Evolutionary conservation across 2,113 vertebrate species (phyloP), one percentile per base, ranked within the genome.

Genomic region (Neodon shergylaensis): DNA sequence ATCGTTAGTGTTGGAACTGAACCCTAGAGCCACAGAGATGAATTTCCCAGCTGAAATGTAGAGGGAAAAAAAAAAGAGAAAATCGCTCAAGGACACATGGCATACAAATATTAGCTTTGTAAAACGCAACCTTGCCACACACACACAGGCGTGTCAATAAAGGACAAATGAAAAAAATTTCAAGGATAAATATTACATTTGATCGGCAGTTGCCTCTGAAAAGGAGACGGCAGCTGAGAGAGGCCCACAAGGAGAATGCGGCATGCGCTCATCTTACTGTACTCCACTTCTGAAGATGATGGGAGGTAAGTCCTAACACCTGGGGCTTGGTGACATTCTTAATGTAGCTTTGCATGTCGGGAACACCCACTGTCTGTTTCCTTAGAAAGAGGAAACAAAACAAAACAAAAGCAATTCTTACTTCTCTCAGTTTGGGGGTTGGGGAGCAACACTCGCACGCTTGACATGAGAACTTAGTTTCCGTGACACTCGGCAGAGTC

Each of bases 131-230:
- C 44, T 92, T 42, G 17, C 36, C 83, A 39, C 36, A 21, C 70
- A 72, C 13, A 22, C 8, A 72, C 1, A 52, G 52, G 21, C 44
- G 81, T 72, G 70, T 39, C 36, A 72, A 72, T 72, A 21, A 72
- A 72, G 70, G 9, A 72, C 19, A 72, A 19, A 39, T 21, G 8
- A n/a, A 70, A 31, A 70, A 36, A 16, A 26, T 2, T 70, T 5
- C 90, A 92, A 91, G 77, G 58, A 73, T 44, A 58, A 78, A 39
- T 39, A 87, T 22, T 82, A 17, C 86, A 87, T 90, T 66, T 19
- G 54, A 58, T 58, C 0, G 68, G 7, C 13, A 52, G 21, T 17
- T 70, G 14, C 39, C 36, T 87, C 39, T 74, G 44, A 70, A 52
- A 78, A 78, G 68, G 79, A 52, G 3, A 31, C 10, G 24, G 49